These are phyloP conservation scores for Patiria pectinifera DNA, from an alignment of 53 echinoderm and acorn worm genomes.

Conservation along the genomic window DNA sequence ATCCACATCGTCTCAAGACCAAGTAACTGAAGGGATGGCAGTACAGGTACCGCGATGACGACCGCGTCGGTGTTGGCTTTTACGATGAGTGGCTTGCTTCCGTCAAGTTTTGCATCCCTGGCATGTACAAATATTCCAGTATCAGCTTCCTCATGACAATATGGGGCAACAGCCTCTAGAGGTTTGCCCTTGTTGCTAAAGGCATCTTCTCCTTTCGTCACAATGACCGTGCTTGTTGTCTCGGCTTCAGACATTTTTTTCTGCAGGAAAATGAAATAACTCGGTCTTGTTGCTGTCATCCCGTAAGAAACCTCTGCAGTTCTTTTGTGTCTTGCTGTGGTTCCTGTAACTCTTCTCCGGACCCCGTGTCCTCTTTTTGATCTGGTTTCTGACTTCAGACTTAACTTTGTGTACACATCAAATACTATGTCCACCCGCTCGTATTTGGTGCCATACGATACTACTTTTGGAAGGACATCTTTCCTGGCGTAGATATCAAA, in stretches of 20 bases:
- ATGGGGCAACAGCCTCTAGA: constrained; percentile 16
- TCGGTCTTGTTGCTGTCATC: constrained; percentile 46
- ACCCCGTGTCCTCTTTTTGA: constrained; percentile 37
- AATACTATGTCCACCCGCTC: constrained; percentile 62
- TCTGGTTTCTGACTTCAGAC: constrained; percentile 51
- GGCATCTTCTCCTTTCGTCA: constrained; percentile 38
- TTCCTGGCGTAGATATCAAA: constrained; percentile 37
- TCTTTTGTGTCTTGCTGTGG: constrained; percentile 43
- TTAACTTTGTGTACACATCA: constrained; percentile 48
- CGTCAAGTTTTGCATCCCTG: constrained; percentile 2
- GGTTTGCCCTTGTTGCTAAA: constrained; percentile 16
- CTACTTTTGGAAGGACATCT: constrained; percentile 51
- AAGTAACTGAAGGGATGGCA: constrained; percentile 4
- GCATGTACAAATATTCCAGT: constrained; percentile 37
- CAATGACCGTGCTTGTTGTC: constrained; percentile 26
- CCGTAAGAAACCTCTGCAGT: constrained; percentile 55
- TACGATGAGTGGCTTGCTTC: constrained; percentile 6
- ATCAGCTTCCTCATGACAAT: constrained; percentile 39
- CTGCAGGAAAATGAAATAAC: constrained; percentile 38
- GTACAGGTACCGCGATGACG: constrained; percentile 42
- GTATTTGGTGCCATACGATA: constrained; percentile 17
- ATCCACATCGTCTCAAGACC: constrained; percentile 49
- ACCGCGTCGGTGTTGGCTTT: constrained; percentile 30
- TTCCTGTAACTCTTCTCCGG: constrained; percentile 50
- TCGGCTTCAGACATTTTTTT: constrained; percentile 15